Evolutionary conservation across 2,113 vertebrate species (phyloP).

Genomic region (Myocastor coypus): DNA sequence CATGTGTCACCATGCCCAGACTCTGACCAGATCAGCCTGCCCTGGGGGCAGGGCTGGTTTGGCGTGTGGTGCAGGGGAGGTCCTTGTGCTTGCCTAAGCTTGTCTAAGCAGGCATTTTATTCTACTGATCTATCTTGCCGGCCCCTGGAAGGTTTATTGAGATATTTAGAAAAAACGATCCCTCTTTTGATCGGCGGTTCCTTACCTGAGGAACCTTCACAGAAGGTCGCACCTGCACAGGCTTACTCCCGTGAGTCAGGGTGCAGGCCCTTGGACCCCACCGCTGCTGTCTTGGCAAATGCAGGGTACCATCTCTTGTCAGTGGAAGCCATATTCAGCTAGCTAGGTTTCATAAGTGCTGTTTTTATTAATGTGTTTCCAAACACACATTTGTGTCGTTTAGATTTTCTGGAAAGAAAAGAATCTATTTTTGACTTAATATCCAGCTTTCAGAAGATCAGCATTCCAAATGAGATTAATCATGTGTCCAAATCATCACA

Average conservation of each 20-base stretch:
- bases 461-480: constrained; percentile 63
- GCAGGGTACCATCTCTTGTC: neutral
- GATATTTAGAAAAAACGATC: neutral
- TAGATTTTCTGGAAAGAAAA: constrained; percentile 66
- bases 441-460: constrained; percentile 63
- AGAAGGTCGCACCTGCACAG: neutral
- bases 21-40: too few relatives aligned
- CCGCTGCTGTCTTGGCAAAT: neutral
- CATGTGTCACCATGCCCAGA: too few relatives aligned
- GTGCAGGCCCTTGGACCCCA: neutral
- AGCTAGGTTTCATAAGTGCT: neutral
- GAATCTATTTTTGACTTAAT: constrained; percentile 64
- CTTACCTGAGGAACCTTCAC: neutral
- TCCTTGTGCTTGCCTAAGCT: too few relatives aligned
- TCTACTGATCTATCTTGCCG: too few relatives aligned
- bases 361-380: constrained; percentile 62
- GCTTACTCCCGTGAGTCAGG: neutral
- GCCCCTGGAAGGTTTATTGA: neutral
- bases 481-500: constrained; percentile 45
- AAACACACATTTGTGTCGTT: constrained; percentile 48
- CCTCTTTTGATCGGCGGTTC: neutral
- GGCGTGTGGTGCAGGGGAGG: too few relatives aligned
- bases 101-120: too few relatives aligned
- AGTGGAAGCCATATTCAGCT: neutral
- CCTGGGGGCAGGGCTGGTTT: too few relatives aligned